Evolutionary conservation across 1,140 invertebrate genomes (phyloP).

Genomic region (Marisa cornuarietis): DNA sequence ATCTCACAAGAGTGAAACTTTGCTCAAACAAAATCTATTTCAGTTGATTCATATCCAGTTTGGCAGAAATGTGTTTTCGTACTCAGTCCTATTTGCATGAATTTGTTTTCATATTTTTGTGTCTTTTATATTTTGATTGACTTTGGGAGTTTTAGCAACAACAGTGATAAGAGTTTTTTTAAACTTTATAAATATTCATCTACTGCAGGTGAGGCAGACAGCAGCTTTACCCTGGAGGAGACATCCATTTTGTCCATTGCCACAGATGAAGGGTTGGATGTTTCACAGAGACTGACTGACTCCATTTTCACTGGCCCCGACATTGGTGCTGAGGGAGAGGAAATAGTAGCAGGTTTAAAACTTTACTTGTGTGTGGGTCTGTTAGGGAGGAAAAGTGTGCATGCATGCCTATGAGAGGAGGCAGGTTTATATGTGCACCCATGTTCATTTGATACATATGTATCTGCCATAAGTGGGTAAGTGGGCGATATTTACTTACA

Average conservation of each 20-base stretch:
- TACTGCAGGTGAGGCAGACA: constrained; percentile 28
- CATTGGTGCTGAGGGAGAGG: constrained; percentile 57
- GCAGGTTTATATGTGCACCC: too few relatives aligned
- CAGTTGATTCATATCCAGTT: too few relatives aligned
- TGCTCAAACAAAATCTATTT: too few relatives aligned
- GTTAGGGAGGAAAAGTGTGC: too few relatives aligned
- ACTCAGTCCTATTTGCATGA: not conserved
- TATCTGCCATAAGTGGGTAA: too few relatives aligned
- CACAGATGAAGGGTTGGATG: constrained; percentile 60
- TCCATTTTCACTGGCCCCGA: constrained; percentile 61
- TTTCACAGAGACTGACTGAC: constrained; percentile 58
- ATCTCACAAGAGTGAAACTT: too few relatives aligned
- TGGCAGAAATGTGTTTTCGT: too few relatives aligned
- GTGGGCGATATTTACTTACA: not conserved
- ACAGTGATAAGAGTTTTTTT: not conserved
- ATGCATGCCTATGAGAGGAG: too few relatives aligned
- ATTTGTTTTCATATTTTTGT: constrained; percentile 4
- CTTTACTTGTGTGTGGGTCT: not conserved
- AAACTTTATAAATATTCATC: constrained; percentile 17
- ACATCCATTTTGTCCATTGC: constrained; percentile 53
- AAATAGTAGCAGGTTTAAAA: constrained; percentile 55
- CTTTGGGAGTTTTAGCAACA: not conserved
- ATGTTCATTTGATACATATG: too few relatives aligned
- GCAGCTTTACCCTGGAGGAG: constrained; percentile 32
- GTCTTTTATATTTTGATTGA: constrained; percentile 4